Percentiles rank a stretch among this genome's conserved stretches.
These are phyloP conservation scores for Drosophila melanosoma DNA, from an alignment of 2,888 invertebrate species.

Conservation along the genomic window DNA sequence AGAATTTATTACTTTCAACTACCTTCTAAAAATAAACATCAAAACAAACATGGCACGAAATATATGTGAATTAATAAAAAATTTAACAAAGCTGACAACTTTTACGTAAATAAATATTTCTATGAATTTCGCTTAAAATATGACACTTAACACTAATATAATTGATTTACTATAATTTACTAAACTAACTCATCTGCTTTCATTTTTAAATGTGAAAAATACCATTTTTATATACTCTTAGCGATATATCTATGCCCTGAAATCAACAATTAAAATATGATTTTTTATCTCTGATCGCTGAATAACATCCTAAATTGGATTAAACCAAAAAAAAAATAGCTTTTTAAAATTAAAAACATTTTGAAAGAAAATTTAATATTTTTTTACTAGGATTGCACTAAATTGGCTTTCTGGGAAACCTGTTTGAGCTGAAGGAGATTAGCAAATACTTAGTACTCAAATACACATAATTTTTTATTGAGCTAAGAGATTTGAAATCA, in stretches of 20 bases:
- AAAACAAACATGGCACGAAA: neutral
- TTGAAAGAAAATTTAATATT: slow-evolving; percentile 1
- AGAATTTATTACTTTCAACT: neutral
- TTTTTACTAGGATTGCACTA: neutral
- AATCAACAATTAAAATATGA: neutral
- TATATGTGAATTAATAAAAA: neutral
- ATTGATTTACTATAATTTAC: neutral
- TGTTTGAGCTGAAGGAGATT: slow-evolving; percentile 8
- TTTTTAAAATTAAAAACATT: neutral
- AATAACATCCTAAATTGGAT: neutral
- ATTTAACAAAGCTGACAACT: neutral
- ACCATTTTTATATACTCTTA: neutral
- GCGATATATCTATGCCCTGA: neutral
- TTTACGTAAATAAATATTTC: neutral
- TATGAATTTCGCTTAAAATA: neutral
- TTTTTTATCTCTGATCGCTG: neutral
- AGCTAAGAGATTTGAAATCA: slow-evolving; percentile 19
- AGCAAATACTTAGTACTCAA: slow-evolving; percentile 9
- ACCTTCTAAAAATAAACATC: neutral
- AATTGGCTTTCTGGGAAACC: slow-evolving; percentile 9
- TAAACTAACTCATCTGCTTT: neutral
- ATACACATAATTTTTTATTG: slow-evolving; percentile 18
- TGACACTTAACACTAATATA: neutral
- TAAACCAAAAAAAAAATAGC: neutral
- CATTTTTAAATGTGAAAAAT: neutral